Conservation (phyloP, 1,140 invertebrate species). For the Pogonomyrmex barbatus region DNA sequence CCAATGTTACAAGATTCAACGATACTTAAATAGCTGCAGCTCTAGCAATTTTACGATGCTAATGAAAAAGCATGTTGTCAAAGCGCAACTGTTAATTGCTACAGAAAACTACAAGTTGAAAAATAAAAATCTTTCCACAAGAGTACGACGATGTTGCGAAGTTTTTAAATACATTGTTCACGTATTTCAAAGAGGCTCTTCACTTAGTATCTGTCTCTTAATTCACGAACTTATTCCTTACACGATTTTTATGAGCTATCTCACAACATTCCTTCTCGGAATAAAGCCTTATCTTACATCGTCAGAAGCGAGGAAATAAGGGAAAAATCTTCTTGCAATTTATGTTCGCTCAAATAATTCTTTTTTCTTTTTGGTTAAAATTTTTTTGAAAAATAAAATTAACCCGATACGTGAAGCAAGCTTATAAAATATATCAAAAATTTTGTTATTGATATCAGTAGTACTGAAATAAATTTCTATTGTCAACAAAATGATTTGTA, state of each 20-base stretch:
- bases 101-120: background rate
- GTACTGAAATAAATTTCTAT: background rate
- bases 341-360: background rate
- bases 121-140: constrained; percentile 23
- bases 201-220: constrained; percentile 38
- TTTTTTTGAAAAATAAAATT: background rate
- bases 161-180: constrained; percentile 37
- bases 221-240: constrained; percentile 47
- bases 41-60: background rate
- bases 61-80: constrained; percentile 26
- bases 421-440: background rate
- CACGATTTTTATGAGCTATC: constrained; percentile 42
- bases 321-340: background rate
- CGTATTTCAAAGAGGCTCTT: background rate
- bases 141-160: constrained; percentile 4
- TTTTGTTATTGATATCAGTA: background rate
- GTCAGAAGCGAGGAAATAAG: constrained; percentile 21
- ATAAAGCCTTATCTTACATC: constrained; percentile 18
- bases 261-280: background rate
- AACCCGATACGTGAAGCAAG: background rate
- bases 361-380: background rate
- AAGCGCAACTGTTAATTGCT: constrained; percentile 14
- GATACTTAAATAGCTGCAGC: background rate
- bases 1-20: background rate
- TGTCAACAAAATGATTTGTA: background rate